Evolutionary conservation across 2,797 vertebrate species (phyloP), one percentile per base, ranked within the genome.

Genomic region (Pterois miles): DNA sequence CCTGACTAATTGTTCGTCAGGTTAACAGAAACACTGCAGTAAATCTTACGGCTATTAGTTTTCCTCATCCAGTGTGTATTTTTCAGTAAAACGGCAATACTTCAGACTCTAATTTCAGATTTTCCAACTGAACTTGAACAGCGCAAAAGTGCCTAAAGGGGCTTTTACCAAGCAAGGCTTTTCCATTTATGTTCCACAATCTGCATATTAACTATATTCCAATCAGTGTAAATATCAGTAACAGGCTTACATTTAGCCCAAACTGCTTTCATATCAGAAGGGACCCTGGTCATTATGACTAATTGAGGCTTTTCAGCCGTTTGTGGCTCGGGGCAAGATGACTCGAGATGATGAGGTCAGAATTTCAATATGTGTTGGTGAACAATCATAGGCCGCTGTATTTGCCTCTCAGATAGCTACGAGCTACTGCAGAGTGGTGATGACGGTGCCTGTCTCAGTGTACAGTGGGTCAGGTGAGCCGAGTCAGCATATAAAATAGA

Each of bases 351-450:
- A 57, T 5, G 6, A 72, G 14, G 68, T 58, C 50, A 65, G 23
- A 50, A 58, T 34, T 77, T 74, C 16, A 66, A 18, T 68, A 38
- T 1, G 14, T 23, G 33, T 6, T 23, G 7, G 8, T 23, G 9
- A 56, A 62, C 65, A 60, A 62, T 31, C 12, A 40, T 8, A 16
- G 20, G n/a, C 25, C 23, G 12, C 16, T 22, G 8, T 6, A 54
- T 53, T 66, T 65, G 27, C 46, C 38, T 48, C 52, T 67, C 33
- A 74, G 25, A 80, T 62, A 36, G 65, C 36, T 53, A 62, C 14
- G 52, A 25, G 69, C 34, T 22, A 25, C 34, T 23, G 36, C 29
- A 50, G 59, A 75, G 34, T 16, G 23, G 31, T 27, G 68, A 71
- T 68, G 67, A 66, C 27, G 27, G 22, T 22, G 31, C 16, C 18